A percentile compares a stretch with the other conserved stretches of the same genome.
Evolutionary conservation across 2,113 vertebrate genomes (phyloP).

Genomic region (Hepsetus odoe): DNA sequence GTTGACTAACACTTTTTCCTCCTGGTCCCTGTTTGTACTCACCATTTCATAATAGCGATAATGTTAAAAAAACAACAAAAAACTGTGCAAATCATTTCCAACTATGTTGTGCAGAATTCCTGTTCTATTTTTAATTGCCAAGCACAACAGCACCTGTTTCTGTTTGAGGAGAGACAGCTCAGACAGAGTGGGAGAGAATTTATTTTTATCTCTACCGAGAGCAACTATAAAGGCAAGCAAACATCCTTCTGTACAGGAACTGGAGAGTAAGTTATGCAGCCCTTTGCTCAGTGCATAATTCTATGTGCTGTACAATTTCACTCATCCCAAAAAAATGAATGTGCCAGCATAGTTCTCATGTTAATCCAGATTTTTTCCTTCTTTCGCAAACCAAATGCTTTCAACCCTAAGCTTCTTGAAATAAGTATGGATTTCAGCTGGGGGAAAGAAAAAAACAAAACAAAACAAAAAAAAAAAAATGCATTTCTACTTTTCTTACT

Average conservation of each 20-base stretch:
- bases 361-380: neutral
- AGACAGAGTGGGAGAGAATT: neutral
- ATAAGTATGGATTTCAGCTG: neutral
- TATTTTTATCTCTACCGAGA: neutral
- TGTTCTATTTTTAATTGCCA: neutral
- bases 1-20: slow-evolving; percentile 52
- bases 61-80: neutral
- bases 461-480: too few species aligned
- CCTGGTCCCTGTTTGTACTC: neutral
- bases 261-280: neutral
- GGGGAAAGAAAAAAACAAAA: too few species aligned
- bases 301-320: neutral
- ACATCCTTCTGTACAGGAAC: neutral
- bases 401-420: neutral
- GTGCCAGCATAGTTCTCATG: neutral
- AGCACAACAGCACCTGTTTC: neutral
- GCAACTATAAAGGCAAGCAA: neutral
- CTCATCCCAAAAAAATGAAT: neutral
- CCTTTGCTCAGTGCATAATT: slow-evolving; percentile 13
- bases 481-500: neutral
- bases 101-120: neutral
- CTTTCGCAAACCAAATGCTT: neutral
- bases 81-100: neutral
- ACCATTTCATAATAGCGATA: neutral
- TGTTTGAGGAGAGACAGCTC: neutral